Conservation (phyloP, 2,888 invertebrate genomes). For the Erpobdella octoculata region DNA sequence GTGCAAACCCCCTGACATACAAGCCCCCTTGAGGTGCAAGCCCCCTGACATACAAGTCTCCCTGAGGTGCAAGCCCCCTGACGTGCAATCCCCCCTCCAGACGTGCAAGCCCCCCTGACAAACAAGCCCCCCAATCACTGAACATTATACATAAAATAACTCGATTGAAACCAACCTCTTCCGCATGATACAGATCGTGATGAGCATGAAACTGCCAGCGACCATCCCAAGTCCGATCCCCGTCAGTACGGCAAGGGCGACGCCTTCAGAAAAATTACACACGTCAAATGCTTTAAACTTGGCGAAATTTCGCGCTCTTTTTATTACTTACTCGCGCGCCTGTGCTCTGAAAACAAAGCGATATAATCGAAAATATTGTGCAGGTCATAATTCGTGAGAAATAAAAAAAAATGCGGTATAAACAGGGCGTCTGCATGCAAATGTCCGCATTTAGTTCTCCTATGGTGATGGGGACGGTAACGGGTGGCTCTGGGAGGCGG, state of each 20-base stretch:
- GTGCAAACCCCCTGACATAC: not conserved
- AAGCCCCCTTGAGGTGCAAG: not conserved
- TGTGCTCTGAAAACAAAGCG: no score
- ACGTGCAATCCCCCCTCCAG: not conserved
- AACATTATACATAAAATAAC: not conserved
- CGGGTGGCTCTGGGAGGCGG: no score
- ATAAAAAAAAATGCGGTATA: no score
- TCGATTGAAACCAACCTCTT: conserved; percentile 30
- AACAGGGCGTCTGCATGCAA: no score
- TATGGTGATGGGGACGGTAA: no score
- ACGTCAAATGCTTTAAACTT: no score
- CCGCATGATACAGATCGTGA: conserved; percentile 29
- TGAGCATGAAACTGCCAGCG: conserved; percentile 32
- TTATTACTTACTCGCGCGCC: no score
- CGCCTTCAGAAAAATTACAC: no score
- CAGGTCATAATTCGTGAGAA: no score
- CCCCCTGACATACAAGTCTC: not conserved
- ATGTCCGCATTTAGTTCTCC: no score
- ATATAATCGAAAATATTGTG: no score
- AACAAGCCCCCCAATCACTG: not conserved
- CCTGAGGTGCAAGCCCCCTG: not conserved
- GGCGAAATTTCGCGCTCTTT: no score
- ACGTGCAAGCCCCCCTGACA: not conserved
- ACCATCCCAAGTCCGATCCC: conserved; percentile 35
- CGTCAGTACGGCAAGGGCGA: conserved; percentile 34